Evolutionary conservation across 1,140 invertebrate genomes (phyloP).

Genomic region (Subanguina moxae): DNA sequence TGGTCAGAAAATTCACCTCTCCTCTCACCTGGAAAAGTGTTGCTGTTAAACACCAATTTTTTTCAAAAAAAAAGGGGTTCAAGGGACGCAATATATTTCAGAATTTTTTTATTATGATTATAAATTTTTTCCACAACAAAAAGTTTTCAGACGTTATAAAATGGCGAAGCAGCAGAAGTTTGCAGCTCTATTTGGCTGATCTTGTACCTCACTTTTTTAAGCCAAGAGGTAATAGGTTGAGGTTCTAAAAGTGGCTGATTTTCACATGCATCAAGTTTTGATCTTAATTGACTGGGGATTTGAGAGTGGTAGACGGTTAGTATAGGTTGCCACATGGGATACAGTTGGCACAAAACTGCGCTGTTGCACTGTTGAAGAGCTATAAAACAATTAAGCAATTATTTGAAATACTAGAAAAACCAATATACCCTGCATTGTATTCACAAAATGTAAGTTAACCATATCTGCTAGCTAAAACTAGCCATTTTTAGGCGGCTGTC

Average conservation of each 20-base stretch:
- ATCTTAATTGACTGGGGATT: conserved; percentile 81
- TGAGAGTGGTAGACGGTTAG: conserved; percentile 77
- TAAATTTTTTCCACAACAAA: no score
- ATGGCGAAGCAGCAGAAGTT: conserved; percentile 82
- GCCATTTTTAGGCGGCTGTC: not conserved
- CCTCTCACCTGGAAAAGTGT: no score
- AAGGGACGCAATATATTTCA: no score
- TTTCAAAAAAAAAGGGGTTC: no score
- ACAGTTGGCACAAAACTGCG: conserved; percentile 51
- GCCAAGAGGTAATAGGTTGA: conserved; percentile 67
- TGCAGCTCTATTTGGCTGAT: conserved; percentile 95
- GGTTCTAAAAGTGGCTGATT: conserved; percentile 62
- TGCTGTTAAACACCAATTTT: no score
- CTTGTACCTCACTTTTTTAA: conserved; percentile 90
- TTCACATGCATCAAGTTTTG: conserved; percentile 80
- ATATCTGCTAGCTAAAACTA: conserved; percentile 80
- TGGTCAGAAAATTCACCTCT: no score
- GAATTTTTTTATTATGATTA: no score
- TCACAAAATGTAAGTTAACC: conserved; percentile 92
- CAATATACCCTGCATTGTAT: conserved; percentile 72
- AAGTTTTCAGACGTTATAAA: conserved; percentile 72
- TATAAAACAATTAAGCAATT: not conserved
- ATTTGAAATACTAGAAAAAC: no score
- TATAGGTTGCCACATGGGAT: conserved; percentile 73
- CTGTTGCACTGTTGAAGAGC: not conserved